Percentiles rank a stretch among this genome's conserved stretches.
Conservation (phyloP, 2,797 vertebrate genomes). For the Chanos chanos region DNA sequence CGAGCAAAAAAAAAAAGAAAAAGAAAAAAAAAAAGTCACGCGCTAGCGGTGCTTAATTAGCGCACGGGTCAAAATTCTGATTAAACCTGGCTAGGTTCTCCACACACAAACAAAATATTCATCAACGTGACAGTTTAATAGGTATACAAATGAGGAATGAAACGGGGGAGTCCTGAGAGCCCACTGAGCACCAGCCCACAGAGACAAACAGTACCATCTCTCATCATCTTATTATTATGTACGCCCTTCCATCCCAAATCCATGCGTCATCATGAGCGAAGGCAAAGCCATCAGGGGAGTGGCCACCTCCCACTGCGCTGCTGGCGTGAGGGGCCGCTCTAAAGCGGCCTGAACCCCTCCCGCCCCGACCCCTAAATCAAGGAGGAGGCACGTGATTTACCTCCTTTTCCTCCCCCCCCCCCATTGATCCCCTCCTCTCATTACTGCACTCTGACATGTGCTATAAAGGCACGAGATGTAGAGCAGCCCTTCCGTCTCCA, state of each 20-base stretch:
- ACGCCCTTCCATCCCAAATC: too few species aligned
- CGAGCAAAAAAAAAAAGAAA: neutral
- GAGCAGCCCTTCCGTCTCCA: neutral
- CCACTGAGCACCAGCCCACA: neutral
- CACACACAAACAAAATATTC: too few species aligned
- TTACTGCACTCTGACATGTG: slow-evolving; percentile 16
- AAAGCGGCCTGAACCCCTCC: slow-evolving; percentile 9
- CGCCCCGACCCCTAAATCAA: slow-evolving; percentile 22
- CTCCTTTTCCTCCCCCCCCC: neutral
- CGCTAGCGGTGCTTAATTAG: neutral
- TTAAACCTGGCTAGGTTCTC: slow-evolving; percentile 4
- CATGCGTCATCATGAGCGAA: too few species aligned
- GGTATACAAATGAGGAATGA: slow-evolving; percentile 27
- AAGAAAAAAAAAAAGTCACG: neutral
- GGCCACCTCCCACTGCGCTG: neutral
- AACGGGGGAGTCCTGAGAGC: slow-evolving; percentile 2
- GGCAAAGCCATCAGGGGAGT: too few species aligned
- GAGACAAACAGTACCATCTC: too few species aligned
- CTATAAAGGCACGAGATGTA: slow-evolving; percentile 9
- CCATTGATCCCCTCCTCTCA: slow-evolving; percentile 32
- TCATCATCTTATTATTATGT: too few species aligned
- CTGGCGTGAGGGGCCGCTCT: too few species aligned
- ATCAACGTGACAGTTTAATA: slow-evolving; percentile 17
- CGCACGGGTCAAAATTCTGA: slow-evolving; percentile 1
- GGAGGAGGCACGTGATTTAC: neutral